Conservation (phyloP, 2,113 vertebrate species). For the Nicator chloris region DNA sequence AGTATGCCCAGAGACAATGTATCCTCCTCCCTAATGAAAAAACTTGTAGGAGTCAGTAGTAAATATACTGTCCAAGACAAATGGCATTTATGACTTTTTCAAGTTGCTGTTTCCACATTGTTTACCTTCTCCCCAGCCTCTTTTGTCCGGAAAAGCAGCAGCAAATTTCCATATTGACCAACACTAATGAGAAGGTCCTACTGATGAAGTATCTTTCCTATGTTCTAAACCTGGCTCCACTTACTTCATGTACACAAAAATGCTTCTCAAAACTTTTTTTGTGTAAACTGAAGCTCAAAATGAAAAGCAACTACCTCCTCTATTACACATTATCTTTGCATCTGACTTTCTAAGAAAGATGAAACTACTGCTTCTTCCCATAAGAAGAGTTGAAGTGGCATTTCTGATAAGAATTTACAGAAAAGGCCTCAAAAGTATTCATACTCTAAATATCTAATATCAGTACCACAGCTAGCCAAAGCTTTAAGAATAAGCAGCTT, state of each 20-base stretch:
- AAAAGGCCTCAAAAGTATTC: background rate
- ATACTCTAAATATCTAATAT: background rate
- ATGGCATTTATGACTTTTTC: background rate
- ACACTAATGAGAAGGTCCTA: background rate
- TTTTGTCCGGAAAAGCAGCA: constrained; percentile 66
- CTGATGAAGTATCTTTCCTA: background rate
- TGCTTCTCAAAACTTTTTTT: background rate
- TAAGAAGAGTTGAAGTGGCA: background rate
- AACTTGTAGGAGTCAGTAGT: background rate
- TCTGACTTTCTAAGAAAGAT: background rate
- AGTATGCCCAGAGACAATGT: background rate
- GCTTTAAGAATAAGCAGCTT: background rate
- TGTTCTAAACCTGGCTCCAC: background rate
- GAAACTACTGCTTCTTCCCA: background rate
- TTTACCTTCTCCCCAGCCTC: background rate
- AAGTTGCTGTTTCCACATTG: background rate
- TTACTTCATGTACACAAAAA: background rate
- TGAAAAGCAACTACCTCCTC: background rate
- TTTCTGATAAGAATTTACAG: background rate
- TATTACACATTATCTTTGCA: background rate
- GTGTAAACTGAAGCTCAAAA: background rate
- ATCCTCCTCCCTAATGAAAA: background rate
- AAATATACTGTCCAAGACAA: background rate
- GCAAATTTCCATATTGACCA: constrained; percentile 60
- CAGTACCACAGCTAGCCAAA: background rate